A percentile compares a stretch with the other conserved stretches of the same genome.
These are phyloP conservation scores for Amphipyra tragopoginis DNA, from an alignment of 2,888 invertebrate genomes.

Conservation along the genomic window DNA sequence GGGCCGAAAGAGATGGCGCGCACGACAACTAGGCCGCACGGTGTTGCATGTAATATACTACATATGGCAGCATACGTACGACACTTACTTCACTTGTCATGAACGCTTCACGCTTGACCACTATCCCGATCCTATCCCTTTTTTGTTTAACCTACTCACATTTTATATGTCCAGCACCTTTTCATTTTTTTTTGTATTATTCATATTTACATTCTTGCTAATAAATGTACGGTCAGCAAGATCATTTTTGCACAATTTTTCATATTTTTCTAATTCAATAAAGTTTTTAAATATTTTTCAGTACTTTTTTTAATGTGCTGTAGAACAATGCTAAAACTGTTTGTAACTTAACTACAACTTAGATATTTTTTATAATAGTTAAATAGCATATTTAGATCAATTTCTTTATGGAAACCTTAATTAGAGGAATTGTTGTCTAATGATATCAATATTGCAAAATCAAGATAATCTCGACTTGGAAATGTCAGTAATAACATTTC, in stretches of 20 bases:
- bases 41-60: conserved; percentile 73
- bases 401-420: not conserved
- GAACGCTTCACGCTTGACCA: conserved; percentile 69
- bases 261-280: conserved; percentile 6
- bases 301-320: conserved; percentile 44
- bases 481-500: conserved; percentile 1
- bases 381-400: not conserved
- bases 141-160: conserved; percentile 55
- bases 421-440: not conserved
- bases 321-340: conserved; percentile 36
- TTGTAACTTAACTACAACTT: not conserved
- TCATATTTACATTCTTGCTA: conserved; percentile 39
- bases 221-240: conserved; percentile 38
- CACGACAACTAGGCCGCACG: conserved; percentile 77
- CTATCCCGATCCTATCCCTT: conserved; percentile 39
- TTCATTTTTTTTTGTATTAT: conserved; percentile 38
- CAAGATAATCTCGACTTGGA: not conserved
- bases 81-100: conserved; percentile 50
- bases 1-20: conserved; percentile 88
- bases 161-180: conserved; percentile 51
- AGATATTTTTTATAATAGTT: not conserved
- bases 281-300: conserved; percentile 13
- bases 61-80: conserved; percentile 19
- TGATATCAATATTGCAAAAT: not conserved
- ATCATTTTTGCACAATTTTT: conserved; percentile 46